Conservation (phyloP, 2,797 vertebrate species). For the Catostomus latipinnis region DNA sequence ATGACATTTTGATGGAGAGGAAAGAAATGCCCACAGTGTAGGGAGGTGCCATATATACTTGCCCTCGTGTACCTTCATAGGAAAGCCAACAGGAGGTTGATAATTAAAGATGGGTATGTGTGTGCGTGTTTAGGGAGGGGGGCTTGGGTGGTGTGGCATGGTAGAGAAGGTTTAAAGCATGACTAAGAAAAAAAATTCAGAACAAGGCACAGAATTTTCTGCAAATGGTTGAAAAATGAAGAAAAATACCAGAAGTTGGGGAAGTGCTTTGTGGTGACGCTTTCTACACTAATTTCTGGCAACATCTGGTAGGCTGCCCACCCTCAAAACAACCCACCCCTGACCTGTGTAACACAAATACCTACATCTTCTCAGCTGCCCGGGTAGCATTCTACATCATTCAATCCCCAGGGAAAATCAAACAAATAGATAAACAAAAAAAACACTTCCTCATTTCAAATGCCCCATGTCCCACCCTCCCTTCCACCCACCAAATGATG, state of each 20-base stretch:
- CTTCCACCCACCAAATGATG: slow-evolving; percentile 39
- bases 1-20: slow-evolving; percentile 70
- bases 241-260: slow-evolving; percentile 84
- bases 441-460: slow-evolving; percentile 56
- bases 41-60: slow-evolving; percentile 61
- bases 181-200: slow-evolving; percentile 80
- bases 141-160: slow-evolving; percentile 49
- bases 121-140: slow-evolving; percentile 56
- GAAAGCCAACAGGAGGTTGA: slow-evolving; percentile 75
- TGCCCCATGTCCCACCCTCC: slow-evolving; percentile 73
- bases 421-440: slow-evolving; percentile 66
- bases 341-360: slow-evolving; percentile 57
- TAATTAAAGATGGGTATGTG: slow-evolving; percentile 64
- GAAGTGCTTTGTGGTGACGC: slow-evolving; percentile 93
- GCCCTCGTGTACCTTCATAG: slow-evolving; percentile 74
- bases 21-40: slow-evolving; percentile 68
- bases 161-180: slow-evolving; percentile 55
- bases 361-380: slow-evolving; percentile 66
- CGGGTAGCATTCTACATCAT: slow-evolving; percentile 57
- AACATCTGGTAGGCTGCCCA: slow-evolving; percentile 72
- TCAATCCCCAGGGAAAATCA: slow-evolving; percentile 55
- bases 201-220: slow-evolving; percentile 99
- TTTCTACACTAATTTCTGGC: slow-evolving; percentile 90
- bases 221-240: slow-evolving; percentile 91
- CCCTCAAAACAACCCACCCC: slow-evolving; percentile 13